phyloP scores from a whole-genome alignment of 1,140 invertebrate genomes.

The Palaemon carinicauda region DNA sequence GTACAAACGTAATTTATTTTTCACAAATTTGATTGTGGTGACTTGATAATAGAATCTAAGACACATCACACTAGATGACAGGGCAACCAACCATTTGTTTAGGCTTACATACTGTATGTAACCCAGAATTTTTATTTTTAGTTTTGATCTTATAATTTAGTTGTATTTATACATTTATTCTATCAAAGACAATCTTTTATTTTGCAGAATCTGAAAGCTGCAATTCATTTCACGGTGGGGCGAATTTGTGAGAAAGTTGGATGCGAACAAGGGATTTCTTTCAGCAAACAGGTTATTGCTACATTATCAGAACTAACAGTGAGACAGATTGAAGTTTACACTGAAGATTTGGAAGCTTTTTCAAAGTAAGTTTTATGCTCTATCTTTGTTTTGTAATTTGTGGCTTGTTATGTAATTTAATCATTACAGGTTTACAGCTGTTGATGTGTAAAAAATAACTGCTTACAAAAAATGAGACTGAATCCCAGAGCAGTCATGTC shows the following conservation, averaged over 20 bases:
- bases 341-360: slow-evolving; percentile 15
- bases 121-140: no score
- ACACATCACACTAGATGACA: no score
- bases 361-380: slow-evolving; percentile 7
- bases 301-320: slow-evolving; percentile 18
- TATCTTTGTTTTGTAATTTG: background rate
- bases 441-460: background rate
- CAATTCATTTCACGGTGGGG: slow-evolving; percentile 20
- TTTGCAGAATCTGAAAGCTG: slow-evolving; percentile 23
- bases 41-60: no score
- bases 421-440: background rate
- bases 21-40: no score
- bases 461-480: no score
- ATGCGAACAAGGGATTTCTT: background rate
- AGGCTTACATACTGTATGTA: no score
- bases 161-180: no score
- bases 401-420: background rate
- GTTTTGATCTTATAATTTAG: no score
- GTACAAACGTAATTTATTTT: no score
- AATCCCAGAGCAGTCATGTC: no score
- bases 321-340: slow-evolving; percentile 4
- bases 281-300: background rate
- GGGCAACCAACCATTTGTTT: no score
- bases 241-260: slow-evolving; percentile 17
- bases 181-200: background rate